Conservation (phyloP, 2,113 vertebrate species). For the Pseudopipra pipra region DNA sequence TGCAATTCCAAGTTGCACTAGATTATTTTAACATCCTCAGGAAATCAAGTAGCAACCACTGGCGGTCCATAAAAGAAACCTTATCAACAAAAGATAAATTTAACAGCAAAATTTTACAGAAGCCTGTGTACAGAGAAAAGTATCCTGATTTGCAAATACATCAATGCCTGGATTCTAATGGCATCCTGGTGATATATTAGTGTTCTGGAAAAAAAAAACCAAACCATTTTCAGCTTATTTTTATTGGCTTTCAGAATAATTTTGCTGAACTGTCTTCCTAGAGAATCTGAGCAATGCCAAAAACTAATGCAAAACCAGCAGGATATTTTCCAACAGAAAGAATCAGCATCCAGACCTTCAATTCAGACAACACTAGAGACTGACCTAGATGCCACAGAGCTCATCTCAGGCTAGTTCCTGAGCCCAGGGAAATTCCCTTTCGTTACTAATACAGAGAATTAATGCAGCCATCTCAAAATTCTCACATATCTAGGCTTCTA, state of each 20-base stretch:
- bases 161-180: background rate
- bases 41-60: background rate
- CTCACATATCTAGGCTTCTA: fast-evolving
- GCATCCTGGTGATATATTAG: background rate
- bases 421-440: background rate
- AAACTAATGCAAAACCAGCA: background rate
- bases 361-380: background rate
- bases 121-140: background rate
- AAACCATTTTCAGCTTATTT: background rate
- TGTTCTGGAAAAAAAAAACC: background rate
- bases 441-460: background rate
- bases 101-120: background rate
- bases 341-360: background rate
- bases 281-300: constrained; percentile 25
- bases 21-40: background rate
- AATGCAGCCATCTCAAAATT: background rate
- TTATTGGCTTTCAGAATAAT: background rate
- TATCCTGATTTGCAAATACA: background rate
- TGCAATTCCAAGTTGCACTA: background rate
- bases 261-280: constrained; percentile 18
- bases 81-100: background rate
- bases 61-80: background rate
- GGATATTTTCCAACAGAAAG: background rate
- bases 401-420: background rate
- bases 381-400: background rate